Evolutionary conservation across 2,113 vertebrate genomes (phyloP).

Genomic region (Ornithorhynchus anatinus): DNA sequence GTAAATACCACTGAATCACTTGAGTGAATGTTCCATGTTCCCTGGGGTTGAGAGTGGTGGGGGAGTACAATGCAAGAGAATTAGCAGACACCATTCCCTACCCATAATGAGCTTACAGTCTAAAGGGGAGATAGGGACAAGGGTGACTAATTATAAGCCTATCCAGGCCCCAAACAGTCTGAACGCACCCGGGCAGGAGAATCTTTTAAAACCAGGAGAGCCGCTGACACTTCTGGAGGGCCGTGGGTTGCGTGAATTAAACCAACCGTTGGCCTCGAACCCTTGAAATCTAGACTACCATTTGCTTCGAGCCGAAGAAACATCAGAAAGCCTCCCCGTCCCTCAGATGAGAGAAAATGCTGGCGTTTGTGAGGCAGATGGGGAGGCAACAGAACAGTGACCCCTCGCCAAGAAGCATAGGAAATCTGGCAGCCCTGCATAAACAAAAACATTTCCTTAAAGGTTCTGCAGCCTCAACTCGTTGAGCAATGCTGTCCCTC

Average conservation of each 20-base stretch:
- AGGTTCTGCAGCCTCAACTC: constrained; percentile 28
- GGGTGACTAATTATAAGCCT: constrained; percentile 19
- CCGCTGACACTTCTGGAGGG: background rate
- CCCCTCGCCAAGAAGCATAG: constrained; percentile 54
- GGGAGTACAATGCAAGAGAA: too few relatives aligned
- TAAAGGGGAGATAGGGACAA: background rate
- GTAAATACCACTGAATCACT: too few relatives aligned
- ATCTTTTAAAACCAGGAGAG: constrained; percentile 31
- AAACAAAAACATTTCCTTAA: constrained; percentile 72
- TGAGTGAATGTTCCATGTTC: background rate
- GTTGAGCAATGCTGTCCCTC: constrained; percentile 22
- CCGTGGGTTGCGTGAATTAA: too few relatives aligned
- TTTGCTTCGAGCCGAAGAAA: background rate
- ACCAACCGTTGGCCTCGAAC: constrained; percentile 28
- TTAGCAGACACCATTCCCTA: background rate
- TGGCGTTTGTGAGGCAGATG: constrained; percentile 51
- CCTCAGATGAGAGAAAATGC: constrained; percentile 33
- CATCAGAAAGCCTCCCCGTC: background rate
- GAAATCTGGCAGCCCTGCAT: constrained; percentile 66
- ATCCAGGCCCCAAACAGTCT: background rate
- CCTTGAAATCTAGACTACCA: constrained; percentile 34
- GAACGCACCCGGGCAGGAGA: too few relatives aligned
- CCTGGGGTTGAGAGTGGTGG: background rate
- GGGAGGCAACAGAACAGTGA: constrained; percentile 47
- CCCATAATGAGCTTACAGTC: background rate